A percentile compares a stretch with the other conserved stretches of the same genome.
These are phyloP conservation scores for Apocheima hispidaria DNA, from an alignment of 2,888 invertebrate genomes.

Conservation along the genomic window DNA sequence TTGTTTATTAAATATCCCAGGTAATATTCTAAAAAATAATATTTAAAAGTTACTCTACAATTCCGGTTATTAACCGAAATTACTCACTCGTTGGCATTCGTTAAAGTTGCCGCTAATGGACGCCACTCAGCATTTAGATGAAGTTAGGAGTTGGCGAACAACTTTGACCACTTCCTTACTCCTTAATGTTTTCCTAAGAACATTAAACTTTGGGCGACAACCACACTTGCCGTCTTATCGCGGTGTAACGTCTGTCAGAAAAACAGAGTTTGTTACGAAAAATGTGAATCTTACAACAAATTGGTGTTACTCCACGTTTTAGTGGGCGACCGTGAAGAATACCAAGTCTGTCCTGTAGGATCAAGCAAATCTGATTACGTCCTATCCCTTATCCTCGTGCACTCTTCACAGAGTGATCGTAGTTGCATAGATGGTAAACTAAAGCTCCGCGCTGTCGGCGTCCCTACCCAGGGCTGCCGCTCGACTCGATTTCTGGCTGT, in stretches of 20 bases:
- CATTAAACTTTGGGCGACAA: conserved; percentile 62
- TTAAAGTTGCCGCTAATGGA: conserved; percentile 71
- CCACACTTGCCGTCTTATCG: conserved; percentile 53
- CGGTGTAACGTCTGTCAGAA: conserved; percentile 43
- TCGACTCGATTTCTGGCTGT: no score
- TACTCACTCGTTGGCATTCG: conserved; percentile 41
- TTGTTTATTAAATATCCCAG: not conserved
- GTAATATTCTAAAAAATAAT: conserved; percentile 16
- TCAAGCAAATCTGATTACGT: no score
- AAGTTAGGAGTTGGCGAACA: conserved; percentile 63
- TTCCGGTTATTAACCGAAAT: conserved; percentile 35
- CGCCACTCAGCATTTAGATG: conserved; percentile 66
- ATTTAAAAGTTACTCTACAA: conserved; percentile 31
- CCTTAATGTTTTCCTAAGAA: conserved; percentile 68
- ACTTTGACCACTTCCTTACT: conserved; percentile 70
- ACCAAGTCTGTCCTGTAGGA: no score
- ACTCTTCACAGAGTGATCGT: no score
- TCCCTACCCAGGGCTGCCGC: no score
- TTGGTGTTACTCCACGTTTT: not conserved
- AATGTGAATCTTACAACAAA: not conserved
- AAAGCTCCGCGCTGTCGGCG: no score
- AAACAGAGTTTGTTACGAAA: conserved; percentile 20
- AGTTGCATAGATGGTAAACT: no score
- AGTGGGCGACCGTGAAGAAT: no score
- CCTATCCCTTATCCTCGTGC: no score